Evolutionary conservation across 1,140 invertebrate genomes (phyloP).

Genomic region (Brevipalpus yothersi): DNA sequence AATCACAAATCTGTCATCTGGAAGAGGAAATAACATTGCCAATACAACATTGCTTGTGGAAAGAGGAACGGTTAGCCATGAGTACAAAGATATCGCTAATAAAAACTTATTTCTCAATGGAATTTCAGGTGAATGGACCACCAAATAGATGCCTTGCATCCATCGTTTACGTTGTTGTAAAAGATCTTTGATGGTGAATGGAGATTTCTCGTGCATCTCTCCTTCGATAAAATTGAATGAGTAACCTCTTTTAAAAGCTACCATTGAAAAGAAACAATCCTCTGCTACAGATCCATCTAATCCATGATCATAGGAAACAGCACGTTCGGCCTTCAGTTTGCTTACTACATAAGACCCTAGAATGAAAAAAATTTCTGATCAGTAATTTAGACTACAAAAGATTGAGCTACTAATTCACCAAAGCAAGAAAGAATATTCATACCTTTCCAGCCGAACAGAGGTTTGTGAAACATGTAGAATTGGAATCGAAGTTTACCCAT

Average conservation of each 20-base stretch:
- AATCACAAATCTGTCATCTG: constrained; percentile 33
- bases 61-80: constrained; percentile 81
- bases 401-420: no score
- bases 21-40: constrained; percentile 57
- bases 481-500: constrained; percentile 87
- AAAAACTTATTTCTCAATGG: constrained; percentile 56
- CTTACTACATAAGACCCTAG: constrained; percentile 23
- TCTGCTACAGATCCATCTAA: constrained; percentile 28
- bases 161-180: constrained; percentile 85
- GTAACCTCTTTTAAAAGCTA: constrained; percentile 21
- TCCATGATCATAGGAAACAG: constrained; percentile 27
- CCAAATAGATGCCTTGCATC: constrained; percentile 72
- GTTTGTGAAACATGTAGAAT: constrained; percentile 77
- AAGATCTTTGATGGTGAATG: constrained; percentile 81
- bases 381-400: not conserved
- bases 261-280: constrained; percentile 29
- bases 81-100: constrained; percentile 67
- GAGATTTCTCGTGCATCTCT: constrained; percentile 42
- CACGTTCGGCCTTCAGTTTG: constrained; percentile 22
- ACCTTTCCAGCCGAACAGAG: constrained; percentile 91
- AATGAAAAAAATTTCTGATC: not conserved
- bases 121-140: constrained; percentile 67
- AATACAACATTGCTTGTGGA: constrained; percentile 67
- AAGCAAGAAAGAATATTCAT: constrained; percentile 26
- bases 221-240: constrained; percentile 26